Percentiles rank a stretch among this genome's conserved stretches.
Conservation (phyloP, 1,140 invertebrate genomes). For the Condylostylus longicornis region DNA sequence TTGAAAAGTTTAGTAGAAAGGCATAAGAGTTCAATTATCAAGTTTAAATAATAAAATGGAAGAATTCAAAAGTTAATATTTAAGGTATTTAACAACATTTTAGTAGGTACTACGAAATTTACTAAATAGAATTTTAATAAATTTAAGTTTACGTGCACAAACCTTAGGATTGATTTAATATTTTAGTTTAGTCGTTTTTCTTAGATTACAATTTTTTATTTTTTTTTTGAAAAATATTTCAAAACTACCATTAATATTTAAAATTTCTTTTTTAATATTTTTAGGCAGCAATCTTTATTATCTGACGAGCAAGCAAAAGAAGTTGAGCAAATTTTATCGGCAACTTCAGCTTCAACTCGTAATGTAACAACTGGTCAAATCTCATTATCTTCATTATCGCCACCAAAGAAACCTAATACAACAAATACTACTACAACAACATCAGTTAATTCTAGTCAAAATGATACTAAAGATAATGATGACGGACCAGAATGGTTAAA, state of each 20-base stretch:
- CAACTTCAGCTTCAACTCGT: slow-evolving; percentile 30
- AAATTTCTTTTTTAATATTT: slow-evolving; percentile 8
- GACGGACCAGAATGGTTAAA: slow-evolving; percentile 42
- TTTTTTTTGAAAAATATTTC: not conserved
- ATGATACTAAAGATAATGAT: slow-evolving; percentile 32
- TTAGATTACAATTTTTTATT: not conserved
- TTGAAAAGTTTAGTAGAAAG: too few species aligned
- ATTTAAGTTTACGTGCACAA: too few species aligned
- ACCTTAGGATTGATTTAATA: slow-evolving; percentile 7
- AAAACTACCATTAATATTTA: slow-evolving; percentile 6
- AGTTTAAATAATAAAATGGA: too few species aligned
- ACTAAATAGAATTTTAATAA: too few species aligned
- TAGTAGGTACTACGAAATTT: too few species aligned
- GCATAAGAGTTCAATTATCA: too few species aligned
- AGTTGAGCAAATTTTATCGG: slow-evolving; percentile 59
- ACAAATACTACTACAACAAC: slow-evolving; percentile 17
- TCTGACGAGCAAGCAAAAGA: slow-evolving; percentile 76
- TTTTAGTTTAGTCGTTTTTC: slow-evolving; percentile 4
- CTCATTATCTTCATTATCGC: slow-evolving; percentile 17
- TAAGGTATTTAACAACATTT: too few species aligned
- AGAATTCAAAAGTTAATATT: too few species aligned
- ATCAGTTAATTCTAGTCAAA: slow-evolving; percentile 13
- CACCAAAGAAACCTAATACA: slow-evolving; percentile 18
- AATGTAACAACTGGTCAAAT: slow-evolving; percentile 10
- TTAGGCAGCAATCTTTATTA: slow-evolving; percentile 57